These are phyloP conservation scores for Acromyrmex heyeri DNA, from an alignment of 1,140 invertebrate genomes.

Conservation along the genomic window DNA sequence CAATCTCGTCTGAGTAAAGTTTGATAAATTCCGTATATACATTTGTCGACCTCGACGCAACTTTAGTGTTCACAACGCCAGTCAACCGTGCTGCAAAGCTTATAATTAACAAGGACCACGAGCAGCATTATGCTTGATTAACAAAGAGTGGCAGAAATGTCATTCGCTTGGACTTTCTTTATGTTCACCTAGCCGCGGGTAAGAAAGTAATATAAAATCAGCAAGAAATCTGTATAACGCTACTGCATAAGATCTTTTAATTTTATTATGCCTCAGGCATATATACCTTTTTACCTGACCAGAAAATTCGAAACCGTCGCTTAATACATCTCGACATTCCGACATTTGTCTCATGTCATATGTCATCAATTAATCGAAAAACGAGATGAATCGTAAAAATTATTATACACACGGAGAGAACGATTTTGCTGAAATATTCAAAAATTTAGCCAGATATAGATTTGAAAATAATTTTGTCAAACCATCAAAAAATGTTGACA, in stretches of 20 bases:
- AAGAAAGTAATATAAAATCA: conserved; percentile 36
- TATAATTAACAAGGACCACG: conserved; percentile 2
- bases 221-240: conserved; percentile 8
- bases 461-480: too few species aligned
- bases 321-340: background rate
- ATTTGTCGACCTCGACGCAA: conserved; percentile 29
- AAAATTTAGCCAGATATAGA: too few species aligned
- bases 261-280: background rate
- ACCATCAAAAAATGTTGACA: too few species aligned
- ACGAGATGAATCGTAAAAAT: background rate
- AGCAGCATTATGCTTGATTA: conserved; percentile 47
- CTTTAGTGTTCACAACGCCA: background rate
- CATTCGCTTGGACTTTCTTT: conserved; percentile 29
- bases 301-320: background rate
- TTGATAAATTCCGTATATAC: conserved; percentile 43
- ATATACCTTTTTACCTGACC: background rate
- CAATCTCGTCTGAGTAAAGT: conserved; percentile 43
- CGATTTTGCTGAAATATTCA: too few species aligned
- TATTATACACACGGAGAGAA: background rate
- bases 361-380: background rate
- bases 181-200: background rate
- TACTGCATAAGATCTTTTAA: background rate
- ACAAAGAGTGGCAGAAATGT: conserved; percentile 21
- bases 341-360: background rate
- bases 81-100: background rate